Evolutionary conservation across 2,888 invertebrate species (phyloP).

Genomic region (Nasonovia ribisnigri): DNA sequence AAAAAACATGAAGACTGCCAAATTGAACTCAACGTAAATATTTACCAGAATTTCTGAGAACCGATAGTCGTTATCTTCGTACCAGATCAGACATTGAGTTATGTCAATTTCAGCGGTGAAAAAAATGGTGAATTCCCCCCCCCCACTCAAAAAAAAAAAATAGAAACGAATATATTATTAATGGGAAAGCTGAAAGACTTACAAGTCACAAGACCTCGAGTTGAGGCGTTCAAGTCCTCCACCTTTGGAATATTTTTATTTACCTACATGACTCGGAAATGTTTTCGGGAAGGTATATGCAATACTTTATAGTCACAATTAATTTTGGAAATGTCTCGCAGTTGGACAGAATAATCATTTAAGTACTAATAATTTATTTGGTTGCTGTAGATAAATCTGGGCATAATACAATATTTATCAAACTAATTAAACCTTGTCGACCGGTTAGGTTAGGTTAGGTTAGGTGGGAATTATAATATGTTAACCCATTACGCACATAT

Average conservation of each 20-base stretch:
- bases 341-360: not conserved
- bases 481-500: not conserved
- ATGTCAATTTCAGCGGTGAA: not conserved
- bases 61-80: not conserved
- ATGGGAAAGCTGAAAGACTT: not conserved
- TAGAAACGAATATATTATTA: not conserved
- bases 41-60: not conserved
- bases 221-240: not conserved
- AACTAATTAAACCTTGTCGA: not conserved
- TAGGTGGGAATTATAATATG: not conserved
- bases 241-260: not conserved
- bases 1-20: not conserved
- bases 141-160: not conserved
- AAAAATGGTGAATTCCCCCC: not conserved
- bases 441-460: not conserved
- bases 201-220: not conserved
- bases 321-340: not conserved
- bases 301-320: not conserved
- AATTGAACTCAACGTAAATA: not conserved
- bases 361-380: not conserved
- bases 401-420: not conserved
- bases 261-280: not conserved
- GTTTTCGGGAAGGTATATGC: not conserved
- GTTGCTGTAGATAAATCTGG: not conserved
- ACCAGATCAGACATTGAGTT: not conserved